Percentiles rank a stretch among this genome's conserved stretches.
Evolutionary conservation across 2,888 invertebrate genomes (phyloP).

Genomic region (Drosophila diplacantha): DNA sequence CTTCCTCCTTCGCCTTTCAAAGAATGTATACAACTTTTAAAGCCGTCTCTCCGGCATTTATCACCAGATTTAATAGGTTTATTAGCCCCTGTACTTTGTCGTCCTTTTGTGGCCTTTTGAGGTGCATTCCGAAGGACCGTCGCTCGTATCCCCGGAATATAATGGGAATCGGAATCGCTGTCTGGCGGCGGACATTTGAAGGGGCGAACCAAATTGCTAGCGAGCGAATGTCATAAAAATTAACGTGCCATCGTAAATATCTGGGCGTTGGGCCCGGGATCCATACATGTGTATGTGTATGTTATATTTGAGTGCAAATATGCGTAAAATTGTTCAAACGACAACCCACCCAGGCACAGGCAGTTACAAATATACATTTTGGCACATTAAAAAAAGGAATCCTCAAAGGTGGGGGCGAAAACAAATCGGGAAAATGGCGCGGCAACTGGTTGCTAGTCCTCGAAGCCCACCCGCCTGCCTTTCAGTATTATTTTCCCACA

Average conservation of each 20-base stretch:
- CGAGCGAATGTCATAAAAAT: constrained; percentile 58
- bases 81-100: constrained; percentile 22
- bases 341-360: constrained; percentile 21
- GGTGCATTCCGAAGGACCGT: constrained; percentile 5
- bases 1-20: neutral
- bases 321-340: constrained; percentile 59
- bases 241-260: constrained; percentile 63
- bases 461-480: neutral
- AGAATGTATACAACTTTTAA: neutral
- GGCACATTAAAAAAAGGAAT: constrained; percentile 37
- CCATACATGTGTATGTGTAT: constrained; percentile 8
- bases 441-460: constrained; percentile 33
- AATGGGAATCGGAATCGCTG: constrained; percentile 33
- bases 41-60: constrained; percentile 12
- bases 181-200: constrained; percentile 28
- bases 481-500: constrained; percentile 27
- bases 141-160: constrained; percentile 7
- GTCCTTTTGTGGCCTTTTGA: constrained; percentile 6
- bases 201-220: constrained; percentile 44
- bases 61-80: constrained; percentile 29
- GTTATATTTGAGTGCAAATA: constrained; percentile 60
- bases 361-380: constrained; percentile 33
- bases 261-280: constrained; percentile 22
- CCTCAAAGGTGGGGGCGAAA: constrained; percentile 4
- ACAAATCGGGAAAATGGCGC: constrained; percentile 24